phyloP scores from a whole-genome alignment of 2,797 vertebrate species.

The Sus cebifrons region DNA sequence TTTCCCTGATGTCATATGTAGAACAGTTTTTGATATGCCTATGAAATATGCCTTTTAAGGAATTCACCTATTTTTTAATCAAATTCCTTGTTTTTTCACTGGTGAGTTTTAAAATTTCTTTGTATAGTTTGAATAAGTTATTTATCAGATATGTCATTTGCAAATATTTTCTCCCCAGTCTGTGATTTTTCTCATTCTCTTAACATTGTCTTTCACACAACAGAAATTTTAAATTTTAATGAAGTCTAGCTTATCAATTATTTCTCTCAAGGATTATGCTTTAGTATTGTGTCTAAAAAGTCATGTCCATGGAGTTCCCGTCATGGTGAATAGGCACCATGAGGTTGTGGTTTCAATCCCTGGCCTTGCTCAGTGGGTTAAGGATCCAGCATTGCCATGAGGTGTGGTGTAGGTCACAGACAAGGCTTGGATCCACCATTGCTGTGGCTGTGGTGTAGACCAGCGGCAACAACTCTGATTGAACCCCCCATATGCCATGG shows the following conservation, averaged over 20 bases:
- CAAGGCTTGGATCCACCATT: no score
- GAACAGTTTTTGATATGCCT: background rate
- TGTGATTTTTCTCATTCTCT: background rate
- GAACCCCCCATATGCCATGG: no score
- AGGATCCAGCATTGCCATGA: no score
- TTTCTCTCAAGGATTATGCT: background rate
- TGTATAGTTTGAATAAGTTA: background rate
- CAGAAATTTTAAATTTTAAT: conserved; percentile 9
- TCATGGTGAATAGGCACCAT: no score
- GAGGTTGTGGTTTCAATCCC: no score
- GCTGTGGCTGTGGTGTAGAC: no score
- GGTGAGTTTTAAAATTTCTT: background rate
- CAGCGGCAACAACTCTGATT: no score
- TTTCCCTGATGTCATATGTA: background rate
- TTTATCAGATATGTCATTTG: conserved; percentile 25
- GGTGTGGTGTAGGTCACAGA: no score
- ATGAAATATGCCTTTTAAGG: background rate
- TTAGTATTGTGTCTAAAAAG: background rate
- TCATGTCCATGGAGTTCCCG: background rate
- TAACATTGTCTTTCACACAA: background rate
- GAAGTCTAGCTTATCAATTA: background rate
- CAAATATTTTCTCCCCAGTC: background rate
- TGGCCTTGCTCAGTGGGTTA: no score
- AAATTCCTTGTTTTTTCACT: background rate
- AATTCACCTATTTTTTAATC: background rate